Evolutionary conservation across 2,797 vertebrate species (phyloP).

Genomic region (Eremophila alpestris): DNA sequence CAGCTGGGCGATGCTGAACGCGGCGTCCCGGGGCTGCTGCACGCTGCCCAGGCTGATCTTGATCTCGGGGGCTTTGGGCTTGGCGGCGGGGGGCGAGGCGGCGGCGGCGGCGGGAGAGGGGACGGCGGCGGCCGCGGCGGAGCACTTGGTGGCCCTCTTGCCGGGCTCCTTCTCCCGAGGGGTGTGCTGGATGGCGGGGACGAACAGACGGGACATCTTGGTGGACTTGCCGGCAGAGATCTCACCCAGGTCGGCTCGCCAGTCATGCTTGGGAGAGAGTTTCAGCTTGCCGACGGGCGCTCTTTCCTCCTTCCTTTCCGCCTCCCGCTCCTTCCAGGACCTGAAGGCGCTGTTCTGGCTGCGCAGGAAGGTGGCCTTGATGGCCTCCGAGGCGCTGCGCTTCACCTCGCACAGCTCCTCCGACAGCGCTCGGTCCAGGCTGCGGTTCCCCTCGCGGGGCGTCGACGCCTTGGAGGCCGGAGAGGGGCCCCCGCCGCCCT

Average conservation of each 20-base stretch:
- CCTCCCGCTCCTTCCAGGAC: conserved; percentile 82
- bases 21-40: conserved; percentile 81
- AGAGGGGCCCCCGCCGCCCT: conserved; percentile 73
- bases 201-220: conserved; percentile 91
- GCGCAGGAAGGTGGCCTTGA: conserved; percentile 77
- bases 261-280: conserved; percentile 59
- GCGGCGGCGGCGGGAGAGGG: neutral
- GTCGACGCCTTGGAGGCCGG: conserved; percentile 77
- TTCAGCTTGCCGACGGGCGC: conserved; percentile 68
- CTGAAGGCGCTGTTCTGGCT: conserved; percentile 88
- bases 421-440: neutral
- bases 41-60: conserved; percentile 88
- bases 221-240: conserved; percentile 78
- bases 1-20: conserved; percentile 89
- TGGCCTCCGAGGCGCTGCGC: conserved; percentile 83
- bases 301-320: conserved; percentile 72
- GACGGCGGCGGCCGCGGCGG: conserved; percentile 14
- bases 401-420: conserved; percentile 77
- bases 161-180: conserved; percentile 77
- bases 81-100: conserved; percentile 18
- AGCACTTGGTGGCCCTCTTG: conserved; percentile 71
- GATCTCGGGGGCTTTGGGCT: conserved; percentile 85
- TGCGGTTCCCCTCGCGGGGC: conserved; percentile 62
- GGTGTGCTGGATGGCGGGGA: conserved; percentile 87
- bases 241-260: conserved; percentile 76